phyloP scores from a whole-genome alignment of 1,140 invertebrate species.

The Brachionus paranguensis region DNA sequence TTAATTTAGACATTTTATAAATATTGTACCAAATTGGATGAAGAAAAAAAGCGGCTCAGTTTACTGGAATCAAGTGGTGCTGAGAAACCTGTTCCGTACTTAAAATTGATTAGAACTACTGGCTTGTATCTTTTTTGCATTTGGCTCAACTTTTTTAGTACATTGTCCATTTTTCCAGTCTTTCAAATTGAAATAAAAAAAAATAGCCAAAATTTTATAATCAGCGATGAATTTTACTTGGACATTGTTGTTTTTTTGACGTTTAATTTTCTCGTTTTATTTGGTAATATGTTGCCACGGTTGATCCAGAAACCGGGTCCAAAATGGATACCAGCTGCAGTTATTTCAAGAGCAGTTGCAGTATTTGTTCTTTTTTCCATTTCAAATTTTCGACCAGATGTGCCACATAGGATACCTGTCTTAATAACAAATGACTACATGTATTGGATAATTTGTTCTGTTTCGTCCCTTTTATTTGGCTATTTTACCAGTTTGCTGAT shows the following conservation, averaged over 20 bases:
- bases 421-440: slow-evolving; percentile 17
- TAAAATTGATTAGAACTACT: neutral
- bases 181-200: slow-evolving; percentile 8
- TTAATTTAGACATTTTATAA: neutral
- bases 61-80: neutral
- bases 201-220: slow-evolving; percentile 13
- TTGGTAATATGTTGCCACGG: slow-evolving; percentile 30
- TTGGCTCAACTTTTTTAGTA: slow-evolving; percentile 38
- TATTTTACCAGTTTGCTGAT: slow-evolving; percentile 37
- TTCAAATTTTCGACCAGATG: neutral
- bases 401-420: neutral
- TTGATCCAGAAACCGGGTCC: neutral
- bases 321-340: neutral
- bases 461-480: neutral
- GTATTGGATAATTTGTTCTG: neutral
- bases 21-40: neutral
- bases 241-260: slow-evolving; percentile 27
- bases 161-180: slow-evolving; percentile 16
- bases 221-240: neutral
- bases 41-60: neutral
- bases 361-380: slow-evolving; percentile 17
- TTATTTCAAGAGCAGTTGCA: slow-evolving; percentile 3
- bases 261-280: slow-evolving; percentile 9
- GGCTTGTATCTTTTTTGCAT: slow-evolving; percentile 21
- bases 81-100: neutral